Evolutionary conservation across 2,113 vertebrate species (phyloP).

Genomic region (Isichthys henryi): DNA sequence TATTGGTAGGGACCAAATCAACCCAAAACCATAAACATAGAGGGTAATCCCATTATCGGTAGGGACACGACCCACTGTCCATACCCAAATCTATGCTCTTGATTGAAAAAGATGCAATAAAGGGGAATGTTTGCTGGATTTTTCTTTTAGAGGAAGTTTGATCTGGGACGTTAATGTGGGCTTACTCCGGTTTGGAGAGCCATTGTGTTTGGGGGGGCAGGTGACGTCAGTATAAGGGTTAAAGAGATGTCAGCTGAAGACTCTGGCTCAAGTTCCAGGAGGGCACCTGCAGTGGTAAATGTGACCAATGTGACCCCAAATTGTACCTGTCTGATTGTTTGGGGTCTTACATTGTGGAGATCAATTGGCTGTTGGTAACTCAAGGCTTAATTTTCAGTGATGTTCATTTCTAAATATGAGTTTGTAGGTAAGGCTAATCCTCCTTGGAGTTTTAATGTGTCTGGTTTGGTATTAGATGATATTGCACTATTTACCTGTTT

Average conservation of each 20-base stretch:
- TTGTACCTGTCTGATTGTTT: background rate
- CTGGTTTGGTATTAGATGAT: background rate
- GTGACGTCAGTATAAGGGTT: background rate
- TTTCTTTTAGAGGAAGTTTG: background rate
- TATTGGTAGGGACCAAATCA: background rate
- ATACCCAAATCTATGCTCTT: background rate
- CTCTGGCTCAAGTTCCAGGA: background rate
- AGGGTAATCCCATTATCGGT: background rate
- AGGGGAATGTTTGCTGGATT: background rate
- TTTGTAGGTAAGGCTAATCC: background rate
- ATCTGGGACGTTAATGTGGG: background rate
- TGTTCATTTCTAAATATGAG: background rate
- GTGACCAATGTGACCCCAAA: background rate
- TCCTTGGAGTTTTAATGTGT: background rate
- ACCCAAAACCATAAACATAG: background rate
- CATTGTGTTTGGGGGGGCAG: background rate
- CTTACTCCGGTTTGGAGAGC: background rate
- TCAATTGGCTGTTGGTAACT: background rate
- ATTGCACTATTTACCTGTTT: background rate
- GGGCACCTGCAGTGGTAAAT: background rate
- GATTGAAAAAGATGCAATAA: background rate
- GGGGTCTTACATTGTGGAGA: background rate
- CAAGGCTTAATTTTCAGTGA: background rate
- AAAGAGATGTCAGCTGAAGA: too few relatives aligned
- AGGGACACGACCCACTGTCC: background rate